phyloP scores from a whole-genome alignment of 2,888 invertebrate species.

The Plagodis dolabraria region DNA sequence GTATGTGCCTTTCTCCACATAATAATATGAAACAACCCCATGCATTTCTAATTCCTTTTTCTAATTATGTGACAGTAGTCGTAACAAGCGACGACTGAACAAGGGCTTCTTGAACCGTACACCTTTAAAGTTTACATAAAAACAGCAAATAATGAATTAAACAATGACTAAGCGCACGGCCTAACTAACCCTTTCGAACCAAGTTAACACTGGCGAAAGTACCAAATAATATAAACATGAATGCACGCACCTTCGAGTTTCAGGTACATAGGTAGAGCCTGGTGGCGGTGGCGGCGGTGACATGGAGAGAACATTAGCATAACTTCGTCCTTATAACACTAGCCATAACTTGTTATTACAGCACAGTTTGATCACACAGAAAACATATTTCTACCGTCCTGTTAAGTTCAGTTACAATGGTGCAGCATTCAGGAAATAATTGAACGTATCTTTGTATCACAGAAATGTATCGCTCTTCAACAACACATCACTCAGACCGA shows the following conservation, averaged over 20 bases:
- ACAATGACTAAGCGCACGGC: slow-evolving; percentile 16
- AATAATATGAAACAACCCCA: too few species aligned
- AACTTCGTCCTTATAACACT: slow-evolving; percentile 75
- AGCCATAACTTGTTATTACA: slow-evolving; percentile 60
- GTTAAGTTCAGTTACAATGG: slow-evolving; percentile 67
- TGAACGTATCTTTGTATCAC: slow-evolving; percentile 52
- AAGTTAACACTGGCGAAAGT: slow-evolving; percentile 18
- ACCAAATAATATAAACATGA: slow-evolving; percentile 33
- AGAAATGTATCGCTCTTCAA: slow-evolving; percentile 45
- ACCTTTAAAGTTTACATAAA: too few species aligned
- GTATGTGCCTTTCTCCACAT: too few species aligned
- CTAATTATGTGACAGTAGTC: too few species aligned
- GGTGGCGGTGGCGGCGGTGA: slow-evolving; percentile 53
- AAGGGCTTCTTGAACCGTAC: too few species aligned
- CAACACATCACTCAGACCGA: too few species aligned
- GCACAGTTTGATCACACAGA: slow-evolving; percentile 50
- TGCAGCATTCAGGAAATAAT: slow-evolving; percentile 40
- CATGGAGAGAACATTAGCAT: slow-evolving; percentile 76
- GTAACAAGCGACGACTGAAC: too few species aligned
- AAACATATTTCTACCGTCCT: slow-evolving; percentile 55
- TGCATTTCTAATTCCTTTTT: too few species aligned
- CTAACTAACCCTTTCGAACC: slow-evolving; percentile 8
- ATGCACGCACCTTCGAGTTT: slow-evolving; percentile 72
- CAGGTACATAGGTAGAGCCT: slow-evolving; percentile 78
- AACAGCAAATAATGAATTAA: slow-evolving; percentile 8